phyloP scores from a whole-genome alignment of 2,888 invertebrate genomes.

The Dryocosmus kuriphilus region DNA sequence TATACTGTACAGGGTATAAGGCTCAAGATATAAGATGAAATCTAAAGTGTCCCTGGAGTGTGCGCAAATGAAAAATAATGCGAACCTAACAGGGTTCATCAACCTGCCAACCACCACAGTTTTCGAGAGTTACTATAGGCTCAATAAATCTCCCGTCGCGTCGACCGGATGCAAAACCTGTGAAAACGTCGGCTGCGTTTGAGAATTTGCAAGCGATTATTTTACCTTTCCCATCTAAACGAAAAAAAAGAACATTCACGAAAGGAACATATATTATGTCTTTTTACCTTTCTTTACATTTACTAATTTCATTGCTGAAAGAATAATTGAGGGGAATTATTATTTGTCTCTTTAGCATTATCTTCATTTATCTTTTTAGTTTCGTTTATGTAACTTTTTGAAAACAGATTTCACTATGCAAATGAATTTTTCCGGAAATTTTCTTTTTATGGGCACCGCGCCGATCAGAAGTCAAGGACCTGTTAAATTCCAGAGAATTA shows the following conservation, averaged over 20 bases:
- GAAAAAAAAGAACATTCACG: conserved; percentile 13
- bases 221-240: conserved; percentile 25
- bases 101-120: conserved; percentile 46
- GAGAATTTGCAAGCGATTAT: conserved; percentile 38
- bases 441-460: neutral
- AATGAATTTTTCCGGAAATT: neutral
- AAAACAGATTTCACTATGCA: too few relatives aligned
- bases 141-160: conserved; percentile 34
- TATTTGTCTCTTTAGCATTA: neutral
- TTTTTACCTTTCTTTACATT: conserved; percentile 11
- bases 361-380: neutral
- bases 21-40: neutral
- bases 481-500: too few relatives aligned
- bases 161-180: conserved; percentile 39
- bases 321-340: neutral
- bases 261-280: conserved; percentile 25
- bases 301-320: conserved; percentile 4
- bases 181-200: conserved; percentile 37
- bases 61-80: conserved; percentile 63
- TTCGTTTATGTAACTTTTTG: too few relatives aligned
- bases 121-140: conserved; percentile 23
- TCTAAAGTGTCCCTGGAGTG: conserved; percentile 34
- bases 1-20: neutral
- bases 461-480: too few relatives aligned
- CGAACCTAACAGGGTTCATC: conserved; percentile 59